Evolutionary conservation across 2,888 invertebrate species (phyloP), one percentile per base, ranked within the genome.

Genomic region (Drosophila seclusa): DNA sequence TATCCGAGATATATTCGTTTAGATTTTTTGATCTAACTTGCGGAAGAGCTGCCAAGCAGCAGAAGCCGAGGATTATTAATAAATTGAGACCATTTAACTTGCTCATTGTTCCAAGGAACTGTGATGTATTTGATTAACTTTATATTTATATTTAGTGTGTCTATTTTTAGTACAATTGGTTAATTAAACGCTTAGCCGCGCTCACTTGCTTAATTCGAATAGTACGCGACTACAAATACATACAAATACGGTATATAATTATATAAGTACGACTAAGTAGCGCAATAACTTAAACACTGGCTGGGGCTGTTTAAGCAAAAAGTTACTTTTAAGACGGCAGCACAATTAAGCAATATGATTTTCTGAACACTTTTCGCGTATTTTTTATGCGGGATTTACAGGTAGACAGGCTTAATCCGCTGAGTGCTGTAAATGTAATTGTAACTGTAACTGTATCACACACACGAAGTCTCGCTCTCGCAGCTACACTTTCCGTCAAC

Each of bases 61-160:
- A 63, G 50, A 52, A 52, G 4, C 57, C 31, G 16, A 84, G 76
- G 59, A 87, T 53, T 54, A 68, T 49, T 45, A 67, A 32, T 45
- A 71, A 31, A 57, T 68, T 36, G 21, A 73, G 38, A 31, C 29
- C 32, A 31, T 62, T 68, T 50, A 55, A 29, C 40, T 54, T 68
- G 24, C 36, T 53, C 75, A 87, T 83, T 49, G 18, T 58, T 27
- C 34, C 38, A 52, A 78, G 72, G 68, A 78, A 78, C 71, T 73
- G 31, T 36, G 11, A n/a, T 64, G 13, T 24, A 16, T 42, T 50
- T 58, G 18, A 18, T 4, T n/a, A 29, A 24, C 8, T 31, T 48
- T 32, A 24, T 36, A 21, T 54, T 60, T 36, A 24, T 40, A 31
- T 34, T 63, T 34, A 24, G 6, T 54, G 21, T 40, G 13, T 24